phyloP scores from a whole-genome alignment of 2,888 invertebrate species.

The Mycogona germanica region DNA sequence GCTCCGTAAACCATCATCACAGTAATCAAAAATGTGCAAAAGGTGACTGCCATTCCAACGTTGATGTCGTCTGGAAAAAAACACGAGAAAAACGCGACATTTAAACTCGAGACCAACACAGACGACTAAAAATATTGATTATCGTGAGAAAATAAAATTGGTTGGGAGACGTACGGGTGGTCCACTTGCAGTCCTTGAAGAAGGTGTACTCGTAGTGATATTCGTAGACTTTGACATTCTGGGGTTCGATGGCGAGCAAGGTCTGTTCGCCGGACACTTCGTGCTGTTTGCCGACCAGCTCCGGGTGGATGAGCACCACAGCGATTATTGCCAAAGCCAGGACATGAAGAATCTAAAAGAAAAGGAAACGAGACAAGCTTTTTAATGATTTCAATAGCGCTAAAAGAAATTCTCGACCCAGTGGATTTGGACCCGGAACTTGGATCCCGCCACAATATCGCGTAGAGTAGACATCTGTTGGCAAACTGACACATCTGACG shows the following conservation, averaged over 20 bases:
- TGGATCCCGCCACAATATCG: no score
- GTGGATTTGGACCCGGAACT: no score
- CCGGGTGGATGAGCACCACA: conserved; percentile 58
- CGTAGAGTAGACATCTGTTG: no score
- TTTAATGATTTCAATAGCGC: no score
- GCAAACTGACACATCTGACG: no score
- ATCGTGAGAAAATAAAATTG: not conserved
- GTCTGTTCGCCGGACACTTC: conserved; percentile 8
- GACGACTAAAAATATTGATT: not conserved
- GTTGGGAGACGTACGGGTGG: conserved; percentile 9
- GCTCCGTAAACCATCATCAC: conserved; percentile 77
- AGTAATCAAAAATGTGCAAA: conserved; percentile 69
- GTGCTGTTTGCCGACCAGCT: conserved; percentile 43
- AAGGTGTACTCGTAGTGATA: conserved; percentile 16
- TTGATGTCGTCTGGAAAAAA: conserved; percentile 57
- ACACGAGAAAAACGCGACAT: conserved; percentile 7
- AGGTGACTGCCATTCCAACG: conserved; percentile 64
- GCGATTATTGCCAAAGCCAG: conserved; percentile 60
- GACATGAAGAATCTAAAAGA: conserved; percentile 56
- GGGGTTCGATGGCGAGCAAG: conserved; percentile 17
- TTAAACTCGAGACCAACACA: not conserved
- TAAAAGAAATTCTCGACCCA: no score
- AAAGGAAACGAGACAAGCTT: no score
- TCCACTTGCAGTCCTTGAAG: conserved; percentile 17
- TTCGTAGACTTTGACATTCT: conserved; percentile 26